These are phyloP conservation scores for Oscheius sp. DNA, from an alignment of 2,888 invertebrate genomes.

Conservation along the genomic window DNA sequence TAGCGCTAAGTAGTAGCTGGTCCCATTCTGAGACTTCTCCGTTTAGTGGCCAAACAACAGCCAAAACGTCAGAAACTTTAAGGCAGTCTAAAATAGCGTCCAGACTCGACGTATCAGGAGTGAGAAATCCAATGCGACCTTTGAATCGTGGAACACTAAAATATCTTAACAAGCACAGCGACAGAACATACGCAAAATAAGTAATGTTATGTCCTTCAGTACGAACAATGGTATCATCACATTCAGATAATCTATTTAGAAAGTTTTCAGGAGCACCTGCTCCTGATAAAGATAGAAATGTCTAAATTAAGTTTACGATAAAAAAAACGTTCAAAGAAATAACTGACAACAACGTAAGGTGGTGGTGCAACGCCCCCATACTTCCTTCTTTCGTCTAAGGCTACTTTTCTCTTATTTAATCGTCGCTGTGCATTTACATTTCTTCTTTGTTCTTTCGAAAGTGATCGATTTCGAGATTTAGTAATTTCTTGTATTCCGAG, in stretches of 20 bases:
- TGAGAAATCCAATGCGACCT: constrained; percentile 61
- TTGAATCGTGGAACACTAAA: constrained; percentile 67
- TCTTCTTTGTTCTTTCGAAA: constrained; percentile 52
- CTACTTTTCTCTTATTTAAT: constrained; percentile 38
- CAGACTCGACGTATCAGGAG: constrained; percentile 54
- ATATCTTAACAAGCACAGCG: constrained; percentile 9
- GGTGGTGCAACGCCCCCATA: constrained; percentile 30
- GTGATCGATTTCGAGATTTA: constrained; percentile 40
- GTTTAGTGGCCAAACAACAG: constrained; percentile 82
- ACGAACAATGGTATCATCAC: constrained; percentile 52
- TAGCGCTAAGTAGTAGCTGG: constrained; percentile 57
- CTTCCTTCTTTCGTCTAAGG: constrained; percentile 17
- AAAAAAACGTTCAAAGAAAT: not conserved
- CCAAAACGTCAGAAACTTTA: constrained; percentile 83
- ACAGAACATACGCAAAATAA: constrained; percentile 54
- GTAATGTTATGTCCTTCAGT: constrained; percentile 48
- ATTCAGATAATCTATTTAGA: constrained; percentile 44
- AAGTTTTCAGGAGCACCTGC: constrained; percentile 50
- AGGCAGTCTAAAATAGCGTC: constrained; percentile 65
- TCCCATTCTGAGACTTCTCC: constrained; percentile 61
- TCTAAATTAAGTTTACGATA: constrained; percentile 49
- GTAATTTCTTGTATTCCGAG: constrained; percentile 30
- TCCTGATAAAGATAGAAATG: constrained; percentile 61
- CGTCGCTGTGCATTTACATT: constrained; percentile 53
- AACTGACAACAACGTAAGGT: constrained; percentile 47